Conservation (phyloP, 2,888 invertebrate genomes). For the Pandemis cinnamomeana region DNA sequence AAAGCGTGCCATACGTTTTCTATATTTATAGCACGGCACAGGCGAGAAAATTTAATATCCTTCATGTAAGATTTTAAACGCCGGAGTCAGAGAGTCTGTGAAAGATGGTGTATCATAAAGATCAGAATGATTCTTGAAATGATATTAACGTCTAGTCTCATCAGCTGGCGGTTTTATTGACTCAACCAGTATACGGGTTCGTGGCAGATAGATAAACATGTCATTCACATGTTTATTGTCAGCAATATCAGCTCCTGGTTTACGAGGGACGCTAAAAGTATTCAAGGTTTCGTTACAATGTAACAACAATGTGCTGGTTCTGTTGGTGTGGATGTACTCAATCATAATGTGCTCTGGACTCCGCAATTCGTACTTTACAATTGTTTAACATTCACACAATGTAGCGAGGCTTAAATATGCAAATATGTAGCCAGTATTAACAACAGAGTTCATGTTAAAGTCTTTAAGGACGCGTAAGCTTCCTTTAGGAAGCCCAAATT, state of each 20-base stretch:
- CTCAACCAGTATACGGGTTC: conserved; percentile 47
- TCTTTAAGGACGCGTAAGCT: not conserved
- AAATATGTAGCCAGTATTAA: not conserved
- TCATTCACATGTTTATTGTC: conserved; percentile 54
- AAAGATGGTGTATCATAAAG: conserved; percentile 60
- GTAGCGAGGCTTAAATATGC: not conserved
- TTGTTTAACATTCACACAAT: not conserved
- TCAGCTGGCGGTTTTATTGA: conserved; percentile 61
- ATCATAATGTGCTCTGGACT: not conserved
- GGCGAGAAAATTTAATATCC: conserved; percentile 51
- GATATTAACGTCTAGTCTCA: conserved; percentile 62
- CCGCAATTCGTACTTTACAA: not conserved
- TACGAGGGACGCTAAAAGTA: conserved; percentile 44
- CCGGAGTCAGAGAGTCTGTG: conserved; percentile 46
- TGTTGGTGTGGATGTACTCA: not conserved
- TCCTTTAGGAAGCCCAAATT: conserved; percentile 8
- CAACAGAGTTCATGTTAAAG: not conserved
- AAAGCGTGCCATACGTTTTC: conserved; percentile 43
- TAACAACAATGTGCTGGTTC: conserved; percentile 12
- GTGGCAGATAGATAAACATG: conserved; percentile 58
- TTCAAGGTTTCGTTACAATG: conserved; percentile 25
- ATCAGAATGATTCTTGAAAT: conserved; percentile 41
- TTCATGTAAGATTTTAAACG: conserved; percentile 50
- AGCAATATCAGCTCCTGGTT: conserved; percentile 53
- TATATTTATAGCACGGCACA: conserved; percentile 47